A percentile compares a stretch with the other conserved stretches of the same genome.
Conservation (phyloP, 2,797 vertebrate genomes). For the Poecilia wingei region DNA sequence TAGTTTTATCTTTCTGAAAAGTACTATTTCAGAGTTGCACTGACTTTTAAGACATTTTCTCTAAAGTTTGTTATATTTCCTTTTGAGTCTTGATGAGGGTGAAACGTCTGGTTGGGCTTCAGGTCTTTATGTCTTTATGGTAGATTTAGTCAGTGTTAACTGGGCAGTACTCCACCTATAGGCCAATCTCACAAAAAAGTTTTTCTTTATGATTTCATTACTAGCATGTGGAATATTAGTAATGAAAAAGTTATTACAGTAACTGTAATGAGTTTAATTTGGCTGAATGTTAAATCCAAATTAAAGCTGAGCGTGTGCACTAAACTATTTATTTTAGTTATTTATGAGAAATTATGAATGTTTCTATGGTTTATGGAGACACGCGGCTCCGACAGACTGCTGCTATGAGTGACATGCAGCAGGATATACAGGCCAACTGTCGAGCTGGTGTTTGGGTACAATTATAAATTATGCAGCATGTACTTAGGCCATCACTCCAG, state of each 20-base stretch:
- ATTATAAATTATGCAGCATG: conserved; percentile 56
- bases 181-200: neutral
- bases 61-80: neutral
- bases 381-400: conserved; percentile 13
- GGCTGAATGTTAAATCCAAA: neutral
- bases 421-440: conserved; percentile 36
- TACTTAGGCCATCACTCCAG: conserved; percentile 29
- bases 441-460: conserved; percentile 32
- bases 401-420: conserved; percentile 29
- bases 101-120: neutral
- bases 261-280: neutral
- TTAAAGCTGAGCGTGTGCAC: neutral
- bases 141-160: neutral
- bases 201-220: neutral
- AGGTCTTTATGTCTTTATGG: neutral
- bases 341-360: neutral
- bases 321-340: neutral
- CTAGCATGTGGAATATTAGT: neutral
- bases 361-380: neutral
- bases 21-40: no score
- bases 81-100: neutral
- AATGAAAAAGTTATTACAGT: neutral
- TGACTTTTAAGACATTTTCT: neutral
- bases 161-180: neutral
- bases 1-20: neutral